Base-by-base conservation (phyloP, 1,140 invertebrate species). In the Brachionus rubens region DNA sequence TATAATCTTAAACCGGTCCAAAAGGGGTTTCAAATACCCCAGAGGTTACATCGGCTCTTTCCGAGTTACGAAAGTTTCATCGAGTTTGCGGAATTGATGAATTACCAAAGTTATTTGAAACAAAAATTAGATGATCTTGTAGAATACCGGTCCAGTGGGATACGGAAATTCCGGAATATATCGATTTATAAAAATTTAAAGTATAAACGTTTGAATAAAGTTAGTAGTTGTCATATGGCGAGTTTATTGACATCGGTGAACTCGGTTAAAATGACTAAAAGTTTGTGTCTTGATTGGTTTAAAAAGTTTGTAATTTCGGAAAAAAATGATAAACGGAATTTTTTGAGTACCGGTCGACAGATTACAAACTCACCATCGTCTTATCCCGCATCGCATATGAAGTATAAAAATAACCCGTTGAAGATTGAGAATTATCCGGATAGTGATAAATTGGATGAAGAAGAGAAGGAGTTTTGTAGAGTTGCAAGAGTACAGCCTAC, bases 181-280 rank as follows among this genome's bases (percentile, higher is more conserved):
- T 24, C 19, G 2, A 50, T 72, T 30, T 72, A 72, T 40, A 72
- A 72, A 72, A 72, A 72, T 72, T 41, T 72, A 50, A 72, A 72
- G 40, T 36, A 10, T 26, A 72, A 72, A 72, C 68, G 68, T 19
- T 24, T 72, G 2, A 72, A 72, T 50, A 48, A 41, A 33, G 28
- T 50, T 16, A 36, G 10, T 1, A 54, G 68, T 50, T n/a, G 48
- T 48, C 43, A 72, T 30, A 50, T 72, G 50, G 68, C 43, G 0
- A 54, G 68, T 26, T 48, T 72, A 26, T 10, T 72, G 33, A 72
- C 68, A 28, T 72, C 43, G 9, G 26, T 72, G 7, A 72, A 50
- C n/a, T 30, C 16, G 59, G 12, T 72, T 2, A 43, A 65, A 21
- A 41, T 65, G 9, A 43, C 5, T 14, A 41, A 24, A 24, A 26